Conservation (phyloP, 2,888 invertebrate genomes). For the Lepeophtheirus nordmannii region DNA sequence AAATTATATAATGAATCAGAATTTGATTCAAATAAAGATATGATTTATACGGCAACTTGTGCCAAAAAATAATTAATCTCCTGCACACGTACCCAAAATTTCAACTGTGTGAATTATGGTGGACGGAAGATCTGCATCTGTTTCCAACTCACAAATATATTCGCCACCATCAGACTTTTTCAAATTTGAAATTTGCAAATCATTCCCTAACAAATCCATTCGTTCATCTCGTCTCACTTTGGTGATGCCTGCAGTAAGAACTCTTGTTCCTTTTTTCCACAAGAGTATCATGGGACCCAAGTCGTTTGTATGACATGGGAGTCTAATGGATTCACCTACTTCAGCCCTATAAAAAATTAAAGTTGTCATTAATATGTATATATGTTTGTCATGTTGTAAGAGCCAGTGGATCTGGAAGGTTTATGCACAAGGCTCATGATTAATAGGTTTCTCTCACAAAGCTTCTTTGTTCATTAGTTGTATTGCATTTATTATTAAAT, state of each 20-base stretch:
- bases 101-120: constrained; percentile 14
- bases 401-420: too few relatives aligned
- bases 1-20: not conserved
- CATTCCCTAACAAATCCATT: not conserved
- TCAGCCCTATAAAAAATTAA: not conserved
- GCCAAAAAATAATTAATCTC: not conserved
- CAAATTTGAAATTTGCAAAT: constrained; percentile 7
- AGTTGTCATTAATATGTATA: too few relatives aligned
- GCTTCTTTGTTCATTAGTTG: too few relatives aligned
- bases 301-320: constrained; percentile 8
- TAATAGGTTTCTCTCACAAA: too few relatives aligned
- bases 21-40: not conserved
- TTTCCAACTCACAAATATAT: constrained; percentile 14
- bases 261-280: constrained; percentile 11
- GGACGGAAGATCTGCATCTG: constrained; percentile 6
- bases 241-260: not conserved
- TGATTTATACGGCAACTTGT: not conserved
- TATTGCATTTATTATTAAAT: too few relatives aligned
- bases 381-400: too few relatives aligned
- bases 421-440: too few relatives aligned
- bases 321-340: not conserved
- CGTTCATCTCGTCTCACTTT: constrained; percentile 3
- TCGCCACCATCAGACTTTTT: constrained; percentile 2
- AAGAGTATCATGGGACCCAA: constrained; percentile 17
- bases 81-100: not conserved